Base-by-base conservation (phyloP, 2,797 vertebrate species). In the Percopsis omiscomaycus region DNA sequence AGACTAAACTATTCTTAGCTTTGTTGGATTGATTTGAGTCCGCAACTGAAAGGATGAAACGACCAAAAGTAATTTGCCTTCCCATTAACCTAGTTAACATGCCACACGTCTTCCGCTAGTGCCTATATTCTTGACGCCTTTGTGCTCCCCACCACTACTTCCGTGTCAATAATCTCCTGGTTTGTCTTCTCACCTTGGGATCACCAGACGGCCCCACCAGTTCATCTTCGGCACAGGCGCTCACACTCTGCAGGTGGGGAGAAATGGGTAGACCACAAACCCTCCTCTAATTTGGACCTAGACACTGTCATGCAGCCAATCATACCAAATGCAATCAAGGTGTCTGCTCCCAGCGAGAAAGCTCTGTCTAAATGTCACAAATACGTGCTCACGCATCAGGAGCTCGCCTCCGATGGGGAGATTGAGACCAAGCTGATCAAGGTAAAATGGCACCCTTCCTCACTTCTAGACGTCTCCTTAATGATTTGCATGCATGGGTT, bases 221-320 rank as follows among this genome's bases (percentile, higher is more conserved):
- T 93, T 58, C 93, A 86, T 54, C 89, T 91, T 54, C 77, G 84
- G 51, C 94, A 95, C 90, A 90, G 96, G 61, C 95, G 94, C 56
- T 99, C 96, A 0, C 95, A 93, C 79, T 98, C 96, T 0, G 95
- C 95, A 9, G 95, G 96, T 75, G 92, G 87, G 64, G 95, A 96
- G 88, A 92, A 95, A 87, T 98, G 97, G 96, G 95, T 98, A 76
- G 96, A 97, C 90, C 97, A 98, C 86, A 96, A 95, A 73, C 97
- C 97, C 0, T 3, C 91, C 37, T 91, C 89, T 84, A 95, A 94
- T 63, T 87, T 98, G 89, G 95, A 96, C 57, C 94, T 95, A 71
- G 95, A 94, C 59, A 98, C 95, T 5, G 92, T 99, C 87, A 92
- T 99, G 94, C 95, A 97, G 92, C 95, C 96, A 59, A 94, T 93